A percentile compares a stretch with the other conserved stretches of the same genome.
Conservation (phyloP, 2,113 vertebrate species). For the Blennius ocellaris region DNA sequence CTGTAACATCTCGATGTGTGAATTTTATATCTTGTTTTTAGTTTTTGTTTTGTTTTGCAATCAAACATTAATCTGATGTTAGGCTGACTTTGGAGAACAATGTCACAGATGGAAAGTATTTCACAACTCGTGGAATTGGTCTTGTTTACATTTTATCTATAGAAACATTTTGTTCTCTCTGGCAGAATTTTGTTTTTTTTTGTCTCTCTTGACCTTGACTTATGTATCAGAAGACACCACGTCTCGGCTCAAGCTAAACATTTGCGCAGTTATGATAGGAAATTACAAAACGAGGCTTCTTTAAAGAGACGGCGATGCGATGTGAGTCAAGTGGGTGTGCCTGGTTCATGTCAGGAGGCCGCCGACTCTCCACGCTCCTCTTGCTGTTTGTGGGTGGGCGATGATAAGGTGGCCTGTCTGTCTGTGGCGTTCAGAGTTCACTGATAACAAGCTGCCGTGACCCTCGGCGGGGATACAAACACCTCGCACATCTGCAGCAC, state of each 20-base stretch:
- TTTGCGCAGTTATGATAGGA: not conserved
- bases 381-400: conserved; percentile 51
- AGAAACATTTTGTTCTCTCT: not conserved
- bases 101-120: not conserved
- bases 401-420: conserved; percentile 73
- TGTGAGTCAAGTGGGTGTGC: conserved; percentile 64
- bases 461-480: conserved; percentile 43
- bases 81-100: too few species aligned
- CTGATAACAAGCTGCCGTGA: conserved; percentile 67
- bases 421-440: conserved; percentile 33
- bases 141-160: not conserved
- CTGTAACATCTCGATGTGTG: not conserved
- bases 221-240: not conserved
- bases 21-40: not conserved
- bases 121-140: not conserved
- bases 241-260: not conserved
- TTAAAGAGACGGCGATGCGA: too few species aligned
- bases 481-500: conserved; percentile 31
- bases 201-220: conserved; percentile 11
- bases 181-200: not conserved
- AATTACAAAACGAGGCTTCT: too few species aligned
- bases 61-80: too few species aligned
- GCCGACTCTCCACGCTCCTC: conserved; percentile 24
- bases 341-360: conserved; percentile 42
- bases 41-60: too few species aligned